Conservation (phyloP, 2,113 vertebrate genomes). For the Anhinga anhinga region DNA sequence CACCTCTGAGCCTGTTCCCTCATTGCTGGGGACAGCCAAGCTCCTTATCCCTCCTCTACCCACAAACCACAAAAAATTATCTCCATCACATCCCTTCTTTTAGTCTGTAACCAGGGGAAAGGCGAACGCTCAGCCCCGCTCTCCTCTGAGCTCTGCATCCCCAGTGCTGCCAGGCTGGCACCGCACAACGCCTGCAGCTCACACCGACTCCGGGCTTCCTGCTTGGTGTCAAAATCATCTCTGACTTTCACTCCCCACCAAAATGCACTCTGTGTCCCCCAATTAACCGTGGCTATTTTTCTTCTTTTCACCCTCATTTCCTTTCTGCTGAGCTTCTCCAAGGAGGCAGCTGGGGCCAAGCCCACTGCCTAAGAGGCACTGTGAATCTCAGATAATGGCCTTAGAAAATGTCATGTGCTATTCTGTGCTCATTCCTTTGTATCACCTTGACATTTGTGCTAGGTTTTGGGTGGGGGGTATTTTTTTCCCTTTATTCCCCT, state of each 20-base stretch:
- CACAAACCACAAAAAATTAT: rapidly evolving
- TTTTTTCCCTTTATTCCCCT: background rate
- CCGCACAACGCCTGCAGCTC: rapidly evolving
- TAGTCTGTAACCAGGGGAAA: background rate
- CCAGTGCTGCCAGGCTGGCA: rapidly evolving
- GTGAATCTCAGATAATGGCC: background rate
- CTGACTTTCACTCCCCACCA: background rate
- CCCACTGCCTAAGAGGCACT: background rate
- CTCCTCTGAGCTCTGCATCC: background rate
- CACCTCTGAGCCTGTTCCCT: background rate
- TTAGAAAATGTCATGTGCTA: background rate
- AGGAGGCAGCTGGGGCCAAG: background rate
- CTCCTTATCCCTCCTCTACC: background rate
- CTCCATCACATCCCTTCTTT: background rate
- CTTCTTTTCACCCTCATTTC: background rate
- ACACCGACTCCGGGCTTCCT: rapidly evolving
- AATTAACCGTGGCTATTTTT: rapidly evolving
- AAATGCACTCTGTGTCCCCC: rapidly evolving
- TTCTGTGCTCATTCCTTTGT: background rate
- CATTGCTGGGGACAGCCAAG: background rate
- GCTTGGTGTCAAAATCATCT: background rate
- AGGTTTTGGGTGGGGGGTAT: background rate
- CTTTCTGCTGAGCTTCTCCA: background rate
- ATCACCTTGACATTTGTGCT: background rate
- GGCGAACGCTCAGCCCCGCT: rapidly evolving